Percentiles rank a stretch among this genome's conserved stretches.
phyloP scores from a whole-genome alignment of 2,113 vertebrate species.

The Esox niger region DNA sequence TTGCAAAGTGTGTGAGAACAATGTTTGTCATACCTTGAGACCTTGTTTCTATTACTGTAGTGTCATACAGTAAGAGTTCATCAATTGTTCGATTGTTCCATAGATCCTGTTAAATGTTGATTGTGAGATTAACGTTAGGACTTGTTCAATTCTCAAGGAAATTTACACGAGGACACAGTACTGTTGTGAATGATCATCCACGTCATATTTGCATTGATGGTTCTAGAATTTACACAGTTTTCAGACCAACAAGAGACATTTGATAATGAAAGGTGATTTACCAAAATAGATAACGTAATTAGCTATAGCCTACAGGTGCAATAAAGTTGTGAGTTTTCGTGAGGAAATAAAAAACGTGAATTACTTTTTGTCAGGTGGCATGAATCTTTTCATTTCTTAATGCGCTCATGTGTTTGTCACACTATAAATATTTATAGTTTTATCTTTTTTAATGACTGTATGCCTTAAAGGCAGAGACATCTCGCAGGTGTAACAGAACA shows the following conservation, averaged over 20 bases:
- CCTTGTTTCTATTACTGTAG: conserved; percentile 42
- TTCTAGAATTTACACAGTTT: conserved; percentile 69
- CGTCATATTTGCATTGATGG: conserved; percentile 62
- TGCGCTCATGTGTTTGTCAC: too few relatives aligned
- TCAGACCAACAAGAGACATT: conserved; percentile 64
- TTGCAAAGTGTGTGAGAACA: conserved; percentile 55
- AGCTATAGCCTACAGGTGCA: conserved; percentile 71
- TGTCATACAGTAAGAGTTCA: conserved; percentile 38
- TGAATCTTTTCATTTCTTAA: too few relatives aligned
- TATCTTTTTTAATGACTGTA: too few relatives aligned
- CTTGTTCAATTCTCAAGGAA: conserved; percentile 12
- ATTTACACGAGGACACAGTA: conserved; percentile 34
- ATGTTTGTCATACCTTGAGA: conserved; percentile 37
- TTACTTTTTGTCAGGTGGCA: too few relatives aligned
- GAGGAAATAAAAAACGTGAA: too few relatives aligned
- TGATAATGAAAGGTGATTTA: conserved; percentile 71
- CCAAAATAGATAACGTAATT: conserved; percentile 35
- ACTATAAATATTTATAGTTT: too few relatives aligned
- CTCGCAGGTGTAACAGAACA: too few relatives aligned
- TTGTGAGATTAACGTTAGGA: conserved; percentile 25
- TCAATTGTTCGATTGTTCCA: conserved; percentile 11
- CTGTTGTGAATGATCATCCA: conserved; percentile 43
- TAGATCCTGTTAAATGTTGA: conserved; percentile 23
- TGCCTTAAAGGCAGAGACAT: too few relatives aligned
- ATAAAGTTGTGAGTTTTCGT: conserved; percentile 76